Evolutionary conservation across 2,888 invertebrate genomes (phyloP).

Genomic region (Choristoneura rosaceana): DNA sequence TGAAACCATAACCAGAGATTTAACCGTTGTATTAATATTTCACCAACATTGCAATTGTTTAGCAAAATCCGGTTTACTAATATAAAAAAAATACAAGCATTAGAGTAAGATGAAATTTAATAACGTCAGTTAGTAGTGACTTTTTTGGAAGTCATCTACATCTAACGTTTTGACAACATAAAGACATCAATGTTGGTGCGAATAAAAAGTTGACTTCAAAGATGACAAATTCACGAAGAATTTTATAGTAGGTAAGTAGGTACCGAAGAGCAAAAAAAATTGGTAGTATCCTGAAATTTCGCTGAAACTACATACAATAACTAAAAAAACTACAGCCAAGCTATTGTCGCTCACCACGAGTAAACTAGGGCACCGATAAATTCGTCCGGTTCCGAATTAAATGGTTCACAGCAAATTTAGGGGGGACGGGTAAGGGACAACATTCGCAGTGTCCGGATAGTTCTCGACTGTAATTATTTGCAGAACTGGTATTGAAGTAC

Average conservation of each 20-base stretch:
- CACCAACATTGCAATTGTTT: not conserved
- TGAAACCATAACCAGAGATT: too few species aligned
- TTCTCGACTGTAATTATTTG: constrained; percentile 6
- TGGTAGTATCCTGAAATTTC: not conserved
- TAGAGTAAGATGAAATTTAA: too few species aligned
- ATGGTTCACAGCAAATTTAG: constrained; percentile 10
- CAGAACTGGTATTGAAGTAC: not conserved
- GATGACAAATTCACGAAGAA: not conserved
- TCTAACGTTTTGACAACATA: too few species aligned
- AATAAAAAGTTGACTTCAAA: too few species aligned
- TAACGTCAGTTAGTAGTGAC: too few species aligned
- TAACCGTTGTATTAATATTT: too few species aligned
- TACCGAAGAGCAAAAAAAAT: not conserved
- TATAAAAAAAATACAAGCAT: too few species aligned
- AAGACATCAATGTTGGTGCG: too few species aligned
- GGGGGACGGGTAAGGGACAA: constrained; percentile 6
- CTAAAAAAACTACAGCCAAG: constrained; percentile 28
- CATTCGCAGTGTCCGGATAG: not conserved
- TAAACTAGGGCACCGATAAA: constrained; percentile 33
- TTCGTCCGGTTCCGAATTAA: constrained; percentile 16
- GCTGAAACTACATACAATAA: constrained; percentile 20
- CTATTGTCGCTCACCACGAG: constrained; percentile 5
- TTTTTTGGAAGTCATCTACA: too few species aligned
- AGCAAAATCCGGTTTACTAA: too few species aligned
- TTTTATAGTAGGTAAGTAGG: not conserved